Evolutionary conservation across 2,888 invertebrate genomes (phyloP).

Genomic region (Keiferia lycopersicella): DNA sequence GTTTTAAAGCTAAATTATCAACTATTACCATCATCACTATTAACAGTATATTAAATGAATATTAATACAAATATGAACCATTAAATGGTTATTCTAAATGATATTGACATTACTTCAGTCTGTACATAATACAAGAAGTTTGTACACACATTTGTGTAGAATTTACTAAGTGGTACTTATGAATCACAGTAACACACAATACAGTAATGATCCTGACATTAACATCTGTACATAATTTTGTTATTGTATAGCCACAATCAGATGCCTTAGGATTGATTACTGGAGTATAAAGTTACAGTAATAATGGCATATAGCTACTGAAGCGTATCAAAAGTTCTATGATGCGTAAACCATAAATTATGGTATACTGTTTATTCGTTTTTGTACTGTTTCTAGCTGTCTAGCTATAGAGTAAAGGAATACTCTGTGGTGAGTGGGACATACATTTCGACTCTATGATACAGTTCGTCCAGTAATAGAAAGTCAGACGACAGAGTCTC

Average conservation of each 20-base stretch:
- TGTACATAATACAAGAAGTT: background rate
- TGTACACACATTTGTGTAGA: background rate
- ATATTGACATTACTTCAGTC: background rate
- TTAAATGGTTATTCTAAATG: no score
- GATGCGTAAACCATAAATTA: background rate
- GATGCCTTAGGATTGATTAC: constrained; percentile 8
- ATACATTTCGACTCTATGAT: no score
- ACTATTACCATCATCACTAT: no score
- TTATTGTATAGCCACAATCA: background rate
- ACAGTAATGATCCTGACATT: constrained; percentile 1
- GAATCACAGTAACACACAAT: constrained; percentile 2
- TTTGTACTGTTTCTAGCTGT: background rate
- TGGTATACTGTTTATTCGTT: background rate
- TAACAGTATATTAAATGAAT: no score
- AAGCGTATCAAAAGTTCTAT: constrained; percentile 10
- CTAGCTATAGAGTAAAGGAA: no score
- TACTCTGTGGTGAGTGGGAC: no score
- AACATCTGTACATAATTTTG: constrained; percentile 11
- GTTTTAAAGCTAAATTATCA: no score
- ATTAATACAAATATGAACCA: no score
- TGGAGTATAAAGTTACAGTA: constrained; percentile 4
- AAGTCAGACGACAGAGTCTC: no score
- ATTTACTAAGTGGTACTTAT: constrained; percentile 1
- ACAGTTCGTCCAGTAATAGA: no score
- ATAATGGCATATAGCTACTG: constrained; percentile 12